Evolutionary conservation across 2,888 invertebrate genomes (phyloP).

Genomic region (Acleris emargana): DNA sequence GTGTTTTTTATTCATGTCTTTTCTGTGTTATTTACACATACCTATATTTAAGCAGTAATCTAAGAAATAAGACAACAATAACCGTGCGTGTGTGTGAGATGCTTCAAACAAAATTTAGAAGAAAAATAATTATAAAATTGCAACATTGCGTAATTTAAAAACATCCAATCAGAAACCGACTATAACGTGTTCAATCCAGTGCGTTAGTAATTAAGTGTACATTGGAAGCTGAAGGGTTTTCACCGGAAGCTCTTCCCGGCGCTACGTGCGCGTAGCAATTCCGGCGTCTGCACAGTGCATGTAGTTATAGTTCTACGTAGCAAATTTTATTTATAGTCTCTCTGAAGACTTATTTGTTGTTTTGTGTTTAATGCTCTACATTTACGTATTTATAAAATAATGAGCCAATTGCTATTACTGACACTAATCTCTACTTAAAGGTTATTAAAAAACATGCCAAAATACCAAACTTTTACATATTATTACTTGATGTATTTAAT

Average conservation of each 20-base stretch:
- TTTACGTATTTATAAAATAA: no score
- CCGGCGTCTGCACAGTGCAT: conserved; percentile 26
- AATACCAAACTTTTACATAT: not conserved
- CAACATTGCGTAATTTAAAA: not conserved
- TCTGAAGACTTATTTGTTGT: no score
- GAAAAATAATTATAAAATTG: not conserved
- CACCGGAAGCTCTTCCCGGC: conserved; percentile 32
- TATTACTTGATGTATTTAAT: no score
- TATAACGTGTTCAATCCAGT: not conserved
- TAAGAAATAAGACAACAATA: no score
- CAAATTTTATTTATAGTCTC: no score
- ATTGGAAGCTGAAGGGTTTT: conserved; percentile 11
- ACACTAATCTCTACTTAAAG: not conserved
- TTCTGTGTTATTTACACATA: not conserved
- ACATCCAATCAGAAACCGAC: not conserved
- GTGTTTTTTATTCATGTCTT: not conserved
- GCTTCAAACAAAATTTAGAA: not conserved
- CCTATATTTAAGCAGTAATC: no score
- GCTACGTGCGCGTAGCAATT: conserved; percentile 34
- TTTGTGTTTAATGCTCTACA: no score
- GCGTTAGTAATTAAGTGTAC: not conserved
- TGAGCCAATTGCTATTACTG: no score
- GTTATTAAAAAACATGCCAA: not conserved
- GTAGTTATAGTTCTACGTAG: no score
- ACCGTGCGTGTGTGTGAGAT: not conserved